Percentiles rank a stretch among this genome's conserved stretches.
Evolutionary conservation across 2,113 vertebrate species (phyloP).

Genomic region (Isichthys henryi): DNA sequence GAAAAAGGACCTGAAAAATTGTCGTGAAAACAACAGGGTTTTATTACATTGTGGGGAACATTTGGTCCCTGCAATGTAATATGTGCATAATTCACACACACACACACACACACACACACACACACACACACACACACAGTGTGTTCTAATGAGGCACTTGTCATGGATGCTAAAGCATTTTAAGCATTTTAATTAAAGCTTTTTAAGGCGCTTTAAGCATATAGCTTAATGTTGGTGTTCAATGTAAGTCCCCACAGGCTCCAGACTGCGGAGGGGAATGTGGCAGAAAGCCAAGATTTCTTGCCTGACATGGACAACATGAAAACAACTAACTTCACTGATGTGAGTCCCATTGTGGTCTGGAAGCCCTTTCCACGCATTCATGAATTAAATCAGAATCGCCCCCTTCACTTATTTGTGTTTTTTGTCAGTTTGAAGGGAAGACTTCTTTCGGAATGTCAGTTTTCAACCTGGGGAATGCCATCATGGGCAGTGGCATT

Average conservation of each 20-base stretch:
- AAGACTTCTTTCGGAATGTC: slow-evolving; percentile 98
- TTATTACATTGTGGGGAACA: too few relatives aligned
- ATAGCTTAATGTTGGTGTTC: not conserved
- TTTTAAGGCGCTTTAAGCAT: not conserved
- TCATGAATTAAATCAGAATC: not conserved
- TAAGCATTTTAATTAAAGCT: not conserved
- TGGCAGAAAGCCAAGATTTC: slow-evolving; percentile 73
- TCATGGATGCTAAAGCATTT: not conserved
- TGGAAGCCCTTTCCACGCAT: not conserved
- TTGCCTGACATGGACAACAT: slow-evolving; percentile 67
- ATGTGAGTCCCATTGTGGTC: slow-evolving; percentile 55
- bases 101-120: not conserved
- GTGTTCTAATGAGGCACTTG: not conserved
- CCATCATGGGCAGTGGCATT: slow-evolving; percentile 98
- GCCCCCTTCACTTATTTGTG: not conserved
- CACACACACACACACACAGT: not conserved
- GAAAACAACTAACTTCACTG: slow-evolving; percentile 81
- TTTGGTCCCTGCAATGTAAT: too few relatives aligned
- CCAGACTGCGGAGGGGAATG: slow-evolving; percentile 58
- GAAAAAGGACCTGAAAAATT: too few relatives aligned
- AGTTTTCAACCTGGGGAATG: slow-evolving; percentile 95
- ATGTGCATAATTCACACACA: too few relatives aligned
- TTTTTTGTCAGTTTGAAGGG: slow-evolving; percentile 77
- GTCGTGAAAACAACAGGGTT: too few relatives aligned
- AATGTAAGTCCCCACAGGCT: slow-evolving; percentile 58